These are phyloP conservation scores for Tangara arthus DNA, from an alignment of 2,797 vertebrate genomes.

Conservation along the genomic window DNA sequence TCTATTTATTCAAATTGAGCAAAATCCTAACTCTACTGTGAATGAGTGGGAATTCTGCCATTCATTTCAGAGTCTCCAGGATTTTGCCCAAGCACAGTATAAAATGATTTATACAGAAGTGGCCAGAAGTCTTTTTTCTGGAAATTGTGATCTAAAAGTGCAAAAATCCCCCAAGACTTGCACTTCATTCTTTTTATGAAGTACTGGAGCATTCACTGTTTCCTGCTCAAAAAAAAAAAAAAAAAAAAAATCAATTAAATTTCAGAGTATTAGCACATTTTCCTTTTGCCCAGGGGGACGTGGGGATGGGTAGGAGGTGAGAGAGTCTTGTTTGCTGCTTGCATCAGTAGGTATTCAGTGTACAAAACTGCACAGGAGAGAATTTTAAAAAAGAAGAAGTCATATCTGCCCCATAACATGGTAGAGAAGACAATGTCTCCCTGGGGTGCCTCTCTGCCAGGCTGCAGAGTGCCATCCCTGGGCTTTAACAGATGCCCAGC, in stretches of 20 bases:
- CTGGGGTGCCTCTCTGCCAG: conserved; percentile 44
- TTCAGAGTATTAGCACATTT: background rate
- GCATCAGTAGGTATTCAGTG: background rate
- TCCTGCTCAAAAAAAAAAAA: background rate
- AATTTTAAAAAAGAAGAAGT: background rate
- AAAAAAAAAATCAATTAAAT: background rate
- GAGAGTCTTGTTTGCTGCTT: background rate
- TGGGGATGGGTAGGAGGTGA: background rate
- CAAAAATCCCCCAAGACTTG: background rate
- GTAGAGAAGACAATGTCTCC: conserved; percentile 59
- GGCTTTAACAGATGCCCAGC: conserved; percentile 74
- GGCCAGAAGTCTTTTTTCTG: background rate
- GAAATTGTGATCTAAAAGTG: background rate
- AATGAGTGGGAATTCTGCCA: conserved; percentile 37
- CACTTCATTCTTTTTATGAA: accelerated
- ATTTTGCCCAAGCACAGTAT: background rate
- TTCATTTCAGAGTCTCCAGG: background rate
- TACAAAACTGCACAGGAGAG: background rate
- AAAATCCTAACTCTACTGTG: conserved; percentile 11
- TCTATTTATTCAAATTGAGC: conserved; percentile 43
- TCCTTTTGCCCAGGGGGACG: background rate
- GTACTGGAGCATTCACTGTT: background rate
- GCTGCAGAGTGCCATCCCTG: conserved; percentile 62
- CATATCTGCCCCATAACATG: conserved; percentile 16
- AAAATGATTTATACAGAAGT: background rate